Conservation (phyloP, 2,888 invertebrate genomes). For the Agrochola lota region DNA sequence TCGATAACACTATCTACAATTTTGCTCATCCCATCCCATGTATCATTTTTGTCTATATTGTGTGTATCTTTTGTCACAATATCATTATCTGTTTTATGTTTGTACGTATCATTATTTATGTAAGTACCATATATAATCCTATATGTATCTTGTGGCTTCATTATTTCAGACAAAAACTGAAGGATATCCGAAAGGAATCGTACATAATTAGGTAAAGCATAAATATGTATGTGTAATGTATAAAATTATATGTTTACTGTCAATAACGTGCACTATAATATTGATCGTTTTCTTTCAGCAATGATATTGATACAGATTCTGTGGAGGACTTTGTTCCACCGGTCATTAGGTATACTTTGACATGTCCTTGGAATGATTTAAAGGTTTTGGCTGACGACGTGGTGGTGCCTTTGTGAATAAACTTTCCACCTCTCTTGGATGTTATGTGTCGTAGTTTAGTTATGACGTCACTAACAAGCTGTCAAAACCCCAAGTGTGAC, state of each 20-base stretch:
- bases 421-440: slow-evolving; percentile 62
- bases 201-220: slow-evolving; percentile 84
- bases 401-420: slow-evolving; percentile 80
- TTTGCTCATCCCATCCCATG: slow-evolving; percentile 35
- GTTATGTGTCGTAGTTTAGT: slow-evolving; percentile 60
- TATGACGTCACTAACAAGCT: slow-evolving; percentile 65
- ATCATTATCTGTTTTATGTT: slow-evolving; percentile 42
- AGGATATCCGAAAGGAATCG: slow-evolving; percentile 76
- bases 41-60: slow-evolving; percentile 51
- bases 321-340: slow-evolving; percentile 79
- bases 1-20: slow-evolving; percentile 31
- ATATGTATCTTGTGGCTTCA: slow-evolving; percentile 70
- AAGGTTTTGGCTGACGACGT: slow-evolving; percentile 73
- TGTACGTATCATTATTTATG: slow-evolving; percentile 47
- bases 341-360: slow-evolving; percentile 85
- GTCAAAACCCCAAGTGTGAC: slow-evolving; percentile 19
- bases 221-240: slow-evolving; percentile 64
- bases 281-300: slow-evolving; percentile 86
- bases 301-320: slow-evolving; percentile 81
- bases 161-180: slow-evolving; percentile 81
- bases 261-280: slow-evolving; percentile 73
- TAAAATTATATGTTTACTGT: slow-evolving; percentile 56
- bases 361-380: slow-evolving; percentile 69
- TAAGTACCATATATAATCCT: slow-evolving; percentile 56
- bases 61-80: slow-evolving; percentile 47